Evolutionary conservation across 2,888 invertebrate genomes (phyloP).

Genomic region (Erebia aethiops): DNA sequence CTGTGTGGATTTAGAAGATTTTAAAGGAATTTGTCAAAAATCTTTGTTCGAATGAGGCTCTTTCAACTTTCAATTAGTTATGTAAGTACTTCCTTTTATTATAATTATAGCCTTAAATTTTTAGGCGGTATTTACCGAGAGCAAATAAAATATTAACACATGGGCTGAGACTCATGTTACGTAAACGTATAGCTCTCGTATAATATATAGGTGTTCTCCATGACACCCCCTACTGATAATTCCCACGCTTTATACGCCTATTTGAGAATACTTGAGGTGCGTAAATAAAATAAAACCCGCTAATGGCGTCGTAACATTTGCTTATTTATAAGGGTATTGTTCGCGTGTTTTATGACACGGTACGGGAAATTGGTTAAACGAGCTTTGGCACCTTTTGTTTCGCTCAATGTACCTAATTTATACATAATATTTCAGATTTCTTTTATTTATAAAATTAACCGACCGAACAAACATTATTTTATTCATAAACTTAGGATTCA

Average conservation of each 20-base stretch:
- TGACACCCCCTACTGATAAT: constrained; percentile 60
- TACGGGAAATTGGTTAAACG: constrained; percentile 15
- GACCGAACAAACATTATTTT: neutral
- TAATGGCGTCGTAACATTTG: constrained; percentile 64
- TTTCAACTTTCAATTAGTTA: too few relatives aligned
- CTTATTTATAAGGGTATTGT: constrained; percentile 53
- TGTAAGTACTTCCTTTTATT: too few relatives aligned
- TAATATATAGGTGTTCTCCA: constrained; percentile 50
- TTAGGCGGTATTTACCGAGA: too few relatives aligned
- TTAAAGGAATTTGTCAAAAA: too few relatives aligned
- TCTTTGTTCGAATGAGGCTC: too few relatives aligned
- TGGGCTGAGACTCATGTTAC: constrained; percentile 12
- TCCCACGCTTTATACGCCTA: constrained; percentile 68
- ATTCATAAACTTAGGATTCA: neutral
- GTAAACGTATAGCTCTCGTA: constrained; percentile 32
- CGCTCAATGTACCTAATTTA: neutral
- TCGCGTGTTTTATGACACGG: constrained; percentile 22
- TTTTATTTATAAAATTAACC: constrained; percentile 2
- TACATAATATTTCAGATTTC: neutral
- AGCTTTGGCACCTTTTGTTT: constrained; percentile 13
- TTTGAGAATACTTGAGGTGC: constrained; percentile 62
- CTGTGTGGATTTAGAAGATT: too few relatives aligned
- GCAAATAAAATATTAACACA: neutral
- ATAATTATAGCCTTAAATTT: too few relatives aligned
- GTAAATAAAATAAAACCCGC: constrained; percentile 72